phyloP scores from a whole-genome alignment of 92 coral and sea anemone genomes.

The Umimayanthus kanabou region DNA sequence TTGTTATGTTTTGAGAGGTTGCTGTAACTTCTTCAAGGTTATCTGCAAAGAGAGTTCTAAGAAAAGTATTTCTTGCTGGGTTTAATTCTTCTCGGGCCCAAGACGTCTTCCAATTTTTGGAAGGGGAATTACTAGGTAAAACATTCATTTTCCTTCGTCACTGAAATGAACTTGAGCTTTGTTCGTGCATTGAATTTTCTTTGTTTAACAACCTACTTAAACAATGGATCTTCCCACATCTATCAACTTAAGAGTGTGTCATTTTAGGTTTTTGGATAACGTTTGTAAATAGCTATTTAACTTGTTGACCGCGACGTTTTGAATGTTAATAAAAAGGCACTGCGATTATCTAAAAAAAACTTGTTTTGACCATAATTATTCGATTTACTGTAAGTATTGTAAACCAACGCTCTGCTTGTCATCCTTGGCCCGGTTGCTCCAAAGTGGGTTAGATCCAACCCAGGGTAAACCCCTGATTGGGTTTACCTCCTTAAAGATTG shows the following conservation, averaged over 20 bases:
- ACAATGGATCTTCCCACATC: background rate
- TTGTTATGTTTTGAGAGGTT: background rate
- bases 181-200: background rate
- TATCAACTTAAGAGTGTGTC: background rate
- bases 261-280: background rate
- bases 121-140: background rate
- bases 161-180: too few relatives aligned
- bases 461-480: too few relatives aligned
- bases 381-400: too few relatives aligned
- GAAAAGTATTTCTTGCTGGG: background rate
- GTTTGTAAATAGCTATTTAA: conserved; percentile 16
- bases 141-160: background rate
- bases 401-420: background rate
- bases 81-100: background rate
- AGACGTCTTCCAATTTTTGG: background rate
- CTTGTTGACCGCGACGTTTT: background rate
- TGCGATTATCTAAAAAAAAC: background rate
- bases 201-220: too few relatives aligned
- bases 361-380: background rate
- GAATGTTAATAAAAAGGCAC: conserved; percentile 2
- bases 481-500: too few relatives aligned
- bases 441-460: too few relatives aligned
- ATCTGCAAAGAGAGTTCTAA: background rate
- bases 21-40: background rate
- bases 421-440: background rate